Conservation (phyloP, 2,888 invertebrate genomes). For the Euclidia mi region DNA sequence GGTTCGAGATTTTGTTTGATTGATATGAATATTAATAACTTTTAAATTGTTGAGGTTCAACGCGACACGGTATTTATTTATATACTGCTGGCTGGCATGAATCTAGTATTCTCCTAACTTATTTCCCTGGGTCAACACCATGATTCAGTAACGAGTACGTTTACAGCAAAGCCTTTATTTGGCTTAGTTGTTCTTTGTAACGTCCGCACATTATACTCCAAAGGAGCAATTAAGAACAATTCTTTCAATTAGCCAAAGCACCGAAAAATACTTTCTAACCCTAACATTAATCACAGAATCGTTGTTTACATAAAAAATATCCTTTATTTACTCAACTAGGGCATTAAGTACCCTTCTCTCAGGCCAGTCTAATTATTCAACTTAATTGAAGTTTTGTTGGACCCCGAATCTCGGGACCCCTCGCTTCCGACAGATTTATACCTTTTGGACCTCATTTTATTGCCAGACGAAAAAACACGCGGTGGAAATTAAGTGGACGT, state of each 20-base stretch:
- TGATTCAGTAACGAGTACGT: too few species aligned
- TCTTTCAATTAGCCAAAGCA: constrained; percentile 19
- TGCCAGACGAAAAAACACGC: constrained; percentile 37
- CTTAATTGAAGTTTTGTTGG: constrained; percentile 69
- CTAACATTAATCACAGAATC: constrained; percentile 40
- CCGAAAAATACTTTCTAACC: constrained; percentile 31
- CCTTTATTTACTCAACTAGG: constrained; percentile 49
- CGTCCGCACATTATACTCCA: too few species aligned
- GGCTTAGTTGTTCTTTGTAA: too few species aligned
- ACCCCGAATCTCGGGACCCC: constrained; percentile 31
- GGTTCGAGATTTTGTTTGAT: too few species aligned
- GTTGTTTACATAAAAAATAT: constrained; percentile 35
- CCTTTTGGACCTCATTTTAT: constrained; percentile 35
- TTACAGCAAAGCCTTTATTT: too few species aligned
- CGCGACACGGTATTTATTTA: too few species aligned
- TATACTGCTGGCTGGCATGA: too few species aligned
- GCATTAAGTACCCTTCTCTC: constrained; percentile 48
- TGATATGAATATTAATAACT: too few species aligned
- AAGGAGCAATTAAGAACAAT: not conserved
- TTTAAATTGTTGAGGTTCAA: too few species aligned
- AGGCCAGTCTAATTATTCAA: constrained; percentile 67
- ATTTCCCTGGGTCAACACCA: too few species aligned
- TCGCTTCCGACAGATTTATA: constrained; percentile 33
- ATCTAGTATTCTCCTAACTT: too few species aligned
- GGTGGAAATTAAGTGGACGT: constrained; percentile 7